Evolutionary conservation across 2,797 vertebrate species (phyloP), one percentile per base, ranked within the genome.

Genomic region (Diceros bicornis): DNA sequence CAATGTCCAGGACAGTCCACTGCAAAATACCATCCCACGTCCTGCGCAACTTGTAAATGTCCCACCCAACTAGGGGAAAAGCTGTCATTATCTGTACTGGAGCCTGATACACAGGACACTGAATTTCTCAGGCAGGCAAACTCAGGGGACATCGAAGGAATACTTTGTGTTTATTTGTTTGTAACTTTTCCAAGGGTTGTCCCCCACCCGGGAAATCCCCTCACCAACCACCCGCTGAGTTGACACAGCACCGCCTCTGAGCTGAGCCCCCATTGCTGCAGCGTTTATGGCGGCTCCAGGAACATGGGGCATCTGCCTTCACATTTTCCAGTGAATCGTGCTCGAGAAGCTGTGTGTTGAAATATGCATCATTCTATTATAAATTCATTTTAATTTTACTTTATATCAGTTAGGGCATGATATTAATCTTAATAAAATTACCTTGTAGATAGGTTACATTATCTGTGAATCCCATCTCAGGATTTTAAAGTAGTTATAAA

Each of bases 271-370:
- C 37, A 9, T 14, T 25, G 6, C 61, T 7, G 2, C 20, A 23
- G 18, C 61, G 21, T 55, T 57, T 25, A 47, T 21, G 20, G 4
- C 18, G 7, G 20, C 29, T n/a, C 18, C 0, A 0, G 29, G 29
- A 10, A 41, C 10, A 5, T 6, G 64, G 34, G 20, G 12, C 9
- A 79, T 37, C 77, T 25, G 52, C 12, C 68, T 21, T 44, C 27
- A 0, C 3, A 0, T 59, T 37, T 32, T 41, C 64, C 23, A 23
- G 20, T 2, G 25, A 34, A 21, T 50, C 11, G 47, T 21, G n/a
- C 52, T 17, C n/a, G 29, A 18, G 85, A 69, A 37, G n/a, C 8
- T 8, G 84, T 8, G 14, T 29, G 4, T 16, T 9, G 41, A 79
- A 71, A 32, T 9, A 18, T 16, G 25, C 2, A 0, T 41, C 13